A percentile compares a stretch with the other conserved stretches of the same genome.
Evolutionary conservation across 2,113 vertebrate genomes (phyloP).

Genomic region (Atlantisia rogersi): DNA sequence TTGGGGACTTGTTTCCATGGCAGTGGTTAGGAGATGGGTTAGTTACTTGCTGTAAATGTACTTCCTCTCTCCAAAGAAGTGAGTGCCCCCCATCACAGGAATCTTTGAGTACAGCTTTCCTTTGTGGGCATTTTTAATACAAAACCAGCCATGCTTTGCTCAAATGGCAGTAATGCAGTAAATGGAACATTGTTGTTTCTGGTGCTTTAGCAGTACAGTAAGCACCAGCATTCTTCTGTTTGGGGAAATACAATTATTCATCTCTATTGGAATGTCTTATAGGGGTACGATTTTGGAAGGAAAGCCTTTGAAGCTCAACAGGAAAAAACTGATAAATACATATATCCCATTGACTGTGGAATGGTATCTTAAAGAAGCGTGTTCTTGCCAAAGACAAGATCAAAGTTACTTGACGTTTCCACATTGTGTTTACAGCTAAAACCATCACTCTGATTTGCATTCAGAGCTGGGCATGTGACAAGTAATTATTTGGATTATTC

Average conservation of each 20-base stretch:
- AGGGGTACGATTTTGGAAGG: neutral
- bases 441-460: conserved; percentile 2
- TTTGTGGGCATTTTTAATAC: neutral
- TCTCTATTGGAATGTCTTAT: neutral
- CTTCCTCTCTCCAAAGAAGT: neutral
- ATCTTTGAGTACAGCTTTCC: neutral
- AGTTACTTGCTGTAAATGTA: neutral
- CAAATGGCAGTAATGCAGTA: accelerated
- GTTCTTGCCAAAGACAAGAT: neutral
- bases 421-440: conserved; percentile 25
- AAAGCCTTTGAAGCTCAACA: neutral
- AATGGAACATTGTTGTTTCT: neutral
- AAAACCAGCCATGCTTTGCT: neutral
- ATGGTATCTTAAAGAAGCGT: neutral
- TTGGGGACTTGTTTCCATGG: neutral
- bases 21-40: neutral
- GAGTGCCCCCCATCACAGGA: neutral
- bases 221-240: neutral
- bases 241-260: neutral
- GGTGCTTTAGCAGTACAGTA: neutral
- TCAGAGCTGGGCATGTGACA: conserved; percentile 8
- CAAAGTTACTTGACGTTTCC: neutral
- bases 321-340: neutral
- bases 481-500: conserved; percentile 24
- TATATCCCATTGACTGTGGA: neutral